A percentile compares a stretch with the other conserved stretches of the same genome.
These are phyloP conservation scores for Crenuchus spilurus DNA, from an alignment of 2,797 vertebrate species.

Conservation along the genomic window DNA sequence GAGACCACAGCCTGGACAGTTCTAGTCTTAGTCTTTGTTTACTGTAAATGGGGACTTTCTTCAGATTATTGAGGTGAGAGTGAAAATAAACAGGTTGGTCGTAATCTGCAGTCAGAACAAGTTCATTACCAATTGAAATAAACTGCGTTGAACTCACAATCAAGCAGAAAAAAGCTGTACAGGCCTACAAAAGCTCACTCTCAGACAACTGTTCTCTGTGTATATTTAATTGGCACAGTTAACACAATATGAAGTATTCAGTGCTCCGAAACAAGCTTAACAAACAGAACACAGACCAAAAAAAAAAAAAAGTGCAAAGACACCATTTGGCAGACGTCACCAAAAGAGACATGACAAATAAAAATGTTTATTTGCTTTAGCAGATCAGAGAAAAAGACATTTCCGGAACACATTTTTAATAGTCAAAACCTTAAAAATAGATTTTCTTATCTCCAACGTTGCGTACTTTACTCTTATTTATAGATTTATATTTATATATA, in stretches of 20 bases:
- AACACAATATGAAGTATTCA: conserved; percentile 85
- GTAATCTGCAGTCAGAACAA: too few relatives aligned
- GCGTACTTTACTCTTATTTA: conserved; percentile 73
- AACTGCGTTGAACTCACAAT: too few relatives aligned
- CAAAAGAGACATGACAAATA: conserved; percentile 59
- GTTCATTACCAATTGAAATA: too few relatives aligned
- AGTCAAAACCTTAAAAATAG: conserved; percentile 78
- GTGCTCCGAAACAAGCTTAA: conserved; percentile 81
- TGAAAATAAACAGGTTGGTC: too few relatives aligned
- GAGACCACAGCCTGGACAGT: too few relatives aligned
- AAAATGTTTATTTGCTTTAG: conserved; percentile 69
- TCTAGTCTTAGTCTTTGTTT: too few relatives aligned
- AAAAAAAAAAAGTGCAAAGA: conserved; percentile 79
- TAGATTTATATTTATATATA: conserved; percentile 75
- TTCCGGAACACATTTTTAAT: conserved; percentile 72
- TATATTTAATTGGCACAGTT: conserved; percentile 86
- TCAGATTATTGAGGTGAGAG: too few relatives aligned
- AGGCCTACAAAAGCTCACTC: background rate
- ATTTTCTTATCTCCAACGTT: conserved; percentile 65
- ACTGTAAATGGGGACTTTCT: too few relatives aligned
- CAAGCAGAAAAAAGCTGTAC: background rate
- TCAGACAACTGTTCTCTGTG: conserved; percentile 57
- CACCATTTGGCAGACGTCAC: conserved; percentile 75
- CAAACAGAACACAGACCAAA: conserved; percentile 70
- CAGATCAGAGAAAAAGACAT: conserved; percentile 75